These are phyloP conservation scores for Lucilia cuprina DNA, from an alignment of 1,140 invertebrate species.

Conservation along the genomic window DNA sequence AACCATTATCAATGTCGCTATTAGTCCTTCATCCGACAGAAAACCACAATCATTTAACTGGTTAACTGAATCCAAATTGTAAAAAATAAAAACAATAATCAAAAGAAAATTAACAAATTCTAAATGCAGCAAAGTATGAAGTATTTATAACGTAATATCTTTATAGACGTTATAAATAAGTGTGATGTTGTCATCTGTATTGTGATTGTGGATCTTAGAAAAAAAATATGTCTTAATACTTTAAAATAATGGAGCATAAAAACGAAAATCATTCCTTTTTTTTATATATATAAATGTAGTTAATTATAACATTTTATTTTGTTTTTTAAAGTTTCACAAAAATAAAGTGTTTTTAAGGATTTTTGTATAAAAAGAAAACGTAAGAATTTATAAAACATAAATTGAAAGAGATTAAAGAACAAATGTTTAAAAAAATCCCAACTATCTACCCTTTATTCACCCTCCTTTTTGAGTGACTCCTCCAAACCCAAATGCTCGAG, in stretches of 20 bases:
- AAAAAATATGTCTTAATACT: background rate
- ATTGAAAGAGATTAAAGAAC: background rate
- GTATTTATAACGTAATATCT: background rate
- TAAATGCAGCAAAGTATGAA: background rate
- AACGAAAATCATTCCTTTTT: conserved; percentile 17
- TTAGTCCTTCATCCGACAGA: conserved; percentile 84
- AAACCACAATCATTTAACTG: conserved; percentile 91
- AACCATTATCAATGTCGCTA: conserved; percentile 90
- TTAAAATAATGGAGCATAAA: background rate
- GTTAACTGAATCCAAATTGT: conserved; percentile 91
- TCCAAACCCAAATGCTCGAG: conserved; percentile 54
- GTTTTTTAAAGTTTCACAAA: background rate
- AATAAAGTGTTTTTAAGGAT: background rate
- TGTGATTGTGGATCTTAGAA: background rate
- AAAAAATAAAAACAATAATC: conserved; percentile 64
- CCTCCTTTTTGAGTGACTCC: conserved; percentile 41
- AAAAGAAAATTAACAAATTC: background rate
- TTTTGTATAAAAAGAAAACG: conserved; percentile 6
- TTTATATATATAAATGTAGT: background rate
- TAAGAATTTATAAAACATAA: conserved; percentile 22
- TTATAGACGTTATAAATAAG: background rate
- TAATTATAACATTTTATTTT: background rate
- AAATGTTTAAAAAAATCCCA: conserved; percentile 7
- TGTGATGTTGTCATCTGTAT: background rate
- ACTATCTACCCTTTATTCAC: background rate